Evolutionary conservation across 2,888 invertebrate genomes (phyloP).

Genomic region (Dasypolia templi): DNA sequence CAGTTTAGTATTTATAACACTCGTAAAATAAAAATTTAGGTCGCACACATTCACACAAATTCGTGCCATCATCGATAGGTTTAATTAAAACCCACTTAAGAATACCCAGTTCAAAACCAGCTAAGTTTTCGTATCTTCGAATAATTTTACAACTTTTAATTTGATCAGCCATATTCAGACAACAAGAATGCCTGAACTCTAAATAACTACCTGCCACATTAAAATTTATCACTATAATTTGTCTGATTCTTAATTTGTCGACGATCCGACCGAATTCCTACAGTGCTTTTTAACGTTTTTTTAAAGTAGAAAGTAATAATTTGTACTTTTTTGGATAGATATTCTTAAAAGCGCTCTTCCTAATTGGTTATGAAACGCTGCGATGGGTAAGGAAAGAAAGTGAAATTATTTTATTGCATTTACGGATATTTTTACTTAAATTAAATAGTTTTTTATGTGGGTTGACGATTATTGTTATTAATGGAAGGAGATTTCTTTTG

Average conservation of each 20-base stretch:
- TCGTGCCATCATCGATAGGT: background rate
- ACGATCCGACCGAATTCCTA: conserved; percentile 44
- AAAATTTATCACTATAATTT: conserved; percentile 62
- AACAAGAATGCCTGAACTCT: conserved; percentile 37
- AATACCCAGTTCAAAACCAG: conserved; percentile 6
- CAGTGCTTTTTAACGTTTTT: conserved; percentile 45
- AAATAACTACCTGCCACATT: conserved; percentile 54
- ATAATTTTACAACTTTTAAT: conserved; percentile 45
- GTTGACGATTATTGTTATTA: background rate
- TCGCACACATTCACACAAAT: too few species aligned
- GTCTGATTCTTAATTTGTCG: conserved; percentile 49
- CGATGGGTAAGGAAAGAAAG: conserved; percentile 10
- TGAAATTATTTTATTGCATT: background rate
- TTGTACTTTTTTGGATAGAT: conserved; percentile 46
- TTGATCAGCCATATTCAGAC: conserved; percentile 43
- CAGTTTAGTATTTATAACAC: background rate
- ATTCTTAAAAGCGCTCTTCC: conserved; percentile 11
- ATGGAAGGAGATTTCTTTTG: background rate
- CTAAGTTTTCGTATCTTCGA: conserved; percentile 7
- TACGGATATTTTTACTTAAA: background rate
- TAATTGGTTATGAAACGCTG: conserved; percentile 13
- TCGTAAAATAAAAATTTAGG: conserved; percentile 7
- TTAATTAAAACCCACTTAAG: conserved; percentile 10
- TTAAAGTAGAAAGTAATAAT: conserved; percentile 41
- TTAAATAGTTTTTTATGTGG: background rate